Evolutionary conservation across 2,113 vertebrate species (phyloP), one percentile per base, ranked within the genome.

Genomic region (Typhlomys cinereus): DNA sequence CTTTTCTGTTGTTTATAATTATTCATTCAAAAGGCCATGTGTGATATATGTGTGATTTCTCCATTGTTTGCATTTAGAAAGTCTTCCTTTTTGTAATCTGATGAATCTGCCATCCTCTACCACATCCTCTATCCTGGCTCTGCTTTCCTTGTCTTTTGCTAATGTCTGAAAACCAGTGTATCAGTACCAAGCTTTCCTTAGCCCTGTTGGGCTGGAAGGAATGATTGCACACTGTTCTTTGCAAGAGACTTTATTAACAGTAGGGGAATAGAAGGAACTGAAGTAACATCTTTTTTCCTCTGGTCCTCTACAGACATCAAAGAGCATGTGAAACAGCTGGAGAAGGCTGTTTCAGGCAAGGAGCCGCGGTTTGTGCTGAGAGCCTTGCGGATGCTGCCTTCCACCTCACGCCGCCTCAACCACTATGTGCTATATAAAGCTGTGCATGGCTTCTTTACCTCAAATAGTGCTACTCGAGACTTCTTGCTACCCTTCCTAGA

Each of bases 321-420:
- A 92, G 99, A 99, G 93, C 99, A 99, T 0, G 99, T 99, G 96
- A 99, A 99, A 97, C 99, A 99, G 98, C 98, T 99, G 5, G 99
- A 99, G 97, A 99, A 99, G 97, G 99, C 99, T 0, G 99, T 99
- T 61, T 98, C 98, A 0, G 99, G 99, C 92, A 99, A 99, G 97
- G 99, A 99, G 98, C 99, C 99, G 0, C 99, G 99, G 1, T 99
- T 99, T 0, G 99, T 99, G 0, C 98, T 99, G 23, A 97, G 99
- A 0, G 99, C 99, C 0, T 97, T 99, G 79, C 95, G 99, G 44
- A 99, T 99, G 8, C 95, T 99, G 67, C 99, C 99, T 39, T 99
- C 99, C 92, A 99, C 99, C 31, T 99, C 99, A 14, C 99, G 99
- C 13, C 98, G 99, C 0, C 99, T 99, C 85, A 99, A 99, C 97